Evolutionary conservation across 2,888 invertebrate species (phyloP).

Genomic region (Nebria brevicollis): DNA sequence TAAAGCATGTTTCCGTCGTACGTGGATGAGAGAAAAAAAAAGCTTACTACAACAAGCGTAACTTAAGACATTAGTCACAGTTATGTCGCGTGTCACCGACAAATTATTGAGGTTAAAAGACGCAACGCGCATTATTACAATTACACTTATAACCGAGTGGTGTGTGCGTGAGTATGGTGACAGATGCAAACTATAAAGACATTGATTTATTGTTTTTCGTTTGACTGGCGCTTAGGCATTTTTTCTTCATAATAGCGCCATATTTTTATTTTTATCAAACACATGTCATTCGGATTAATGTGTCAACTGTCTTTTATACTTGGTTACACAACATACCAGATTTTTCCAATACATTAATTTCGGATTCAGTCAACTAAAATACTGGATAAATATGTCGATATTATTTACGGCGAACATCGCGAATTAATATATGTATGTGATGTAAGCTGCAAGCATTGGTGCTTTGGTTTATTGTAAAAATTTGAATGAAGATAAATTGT

Average conservation of each 20-base stretch:
- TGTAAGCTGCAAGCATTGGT: too few relatives aligned
- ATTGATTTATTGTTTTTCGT: constrained; percentile 14
- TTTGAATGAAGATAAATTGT: constrained; percentile 33
- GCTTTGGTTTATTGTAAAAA: constrained; percentile 7
- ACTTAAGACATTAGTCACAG: constrained; percentile 18
- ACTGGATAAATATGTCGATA: constrained; percentile 18
- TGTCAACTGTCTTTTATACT: constrained; percentile 23
- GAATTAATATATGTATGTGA: too few relatives aligned
- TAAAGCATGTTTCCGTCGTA: constrained; percentile 8
- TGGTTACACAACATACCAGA: neutral
- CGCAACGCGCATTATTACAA: constrained; percentile 15
- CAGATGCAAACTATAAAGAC: constrained; percentile 11
- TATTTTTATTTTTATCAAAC: neutral
- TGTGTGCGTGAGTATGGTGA: neutral
- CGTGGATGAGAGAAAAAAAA: constrained; percentile 10
- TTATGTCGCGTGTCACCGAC: constrained; percentile 18
- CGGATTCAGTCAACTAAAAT: constrained; percentile 13
- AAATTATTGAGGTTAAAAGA: constrained; percentile 16
- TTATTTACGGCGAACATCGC: constrained; percentile 10
- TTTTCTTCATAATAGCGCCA: neutral
- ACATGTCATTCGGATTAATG: constrained; percentile 25
- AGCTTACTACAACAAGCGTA: neutral
- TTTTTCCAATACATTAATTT: constrained; percentile 24
- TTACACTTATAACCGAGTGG: neutral
- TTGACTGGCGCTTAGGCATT: neutral